Evolutionary conservation across 2,797 vertebrate genomes (phyloP), one percentile per base, ranked within the genome.

Genomic region (Catamblyrhynchus diadema): DNA sequence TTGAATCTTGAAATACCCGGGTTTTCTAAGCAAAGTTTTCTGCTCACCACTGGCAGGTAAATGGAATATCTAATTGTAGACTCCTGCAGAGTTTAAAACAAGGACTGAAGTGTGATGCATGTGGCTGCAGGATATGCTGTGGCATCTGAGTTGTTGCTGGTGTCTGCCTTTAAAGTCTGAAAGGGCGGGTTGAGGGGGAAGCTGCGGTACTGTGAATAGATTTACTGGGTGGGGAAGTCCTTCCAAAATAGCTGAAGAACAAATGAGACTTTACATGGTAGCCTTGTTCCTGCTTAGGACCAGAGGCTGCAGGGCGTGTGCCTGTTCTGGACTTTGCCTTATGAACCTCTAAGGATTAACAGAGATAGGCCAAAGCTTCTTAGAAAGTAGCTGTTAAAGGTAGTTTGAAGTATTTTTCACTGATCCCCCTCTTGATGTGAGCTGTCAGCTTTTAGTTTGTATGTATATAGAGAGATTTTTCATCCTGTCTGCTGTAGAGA

Each of bases 71-170:
- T 88, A 81, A 81, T 51, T 67, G 75, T 54, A 65, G 72, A 12
- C 72, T 86, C 69, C 71, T 67, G 79, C 69, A n/a, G 91, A 90
- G 85, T 74, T 91, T 86, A 61, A 91, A 94, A 64, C 79, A 37
- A 41, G 78, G 77, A 14, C 37, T 87, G 86, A 77, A 95, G 35
- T 24, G 32, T 41, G 86, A 22, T 86, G 73, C 14, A 2, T 33
- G 77, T 74, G 73, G 82, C 88, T 95, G 88, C 73, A 75, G 86
- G 70, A 50, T 60, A 25, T 86, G 69, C 72, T 90, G 53, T 92
- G 82, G 47, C 83, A 48, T 81, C 72, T 47, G 65, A 74, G 71
- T 42, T 67, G 69, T 64, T 86, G 62, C 61, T 88, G 80, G 23
- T 88, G 77, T 50, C 65, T 67, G 65, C 53, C 48, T 90, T 95